A percentile compares a stretch with the other conserved stretches of the same genome.
Evolutionary conservation across 2,797 vertebrate genomes (phyloP).

Genomic region (Lateolabrax maculatus): DNA sequence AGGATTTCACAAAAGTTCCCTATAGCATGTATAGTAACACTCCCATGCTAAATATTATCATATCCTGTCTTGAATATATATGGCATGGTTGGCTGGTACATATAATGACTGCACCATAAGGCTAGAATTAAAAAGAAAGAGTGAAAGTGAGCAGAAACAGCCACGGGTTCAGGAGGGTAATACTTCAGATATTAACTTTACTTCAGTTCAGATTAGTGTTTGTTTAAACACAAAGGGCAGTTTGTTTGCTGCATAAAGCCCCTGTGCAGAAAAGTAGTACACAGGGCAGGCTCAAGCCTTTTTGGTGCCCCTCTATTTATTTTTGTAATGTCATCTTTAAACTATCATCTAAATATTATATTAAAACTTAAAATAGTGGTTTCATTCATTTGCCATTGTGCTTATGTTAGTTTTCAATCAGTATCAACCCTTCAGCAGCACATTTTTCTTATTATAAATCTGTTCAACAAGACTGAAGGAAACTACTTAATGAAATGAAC

Average conservation of each 20-base stretch:
- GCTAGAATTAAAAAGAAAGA: background rate
- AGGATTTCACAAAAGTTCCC: background rate
- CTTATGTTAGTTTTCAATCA: background rate
- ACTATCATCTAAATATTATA: background rate
- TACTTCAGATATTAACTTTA: too few relatives aligned
- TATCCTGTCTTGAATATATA: background rate
- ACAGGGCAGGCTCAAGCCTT: background rate
- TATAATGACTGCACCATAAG: background rate
- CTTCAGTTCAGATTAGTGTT: background rate
- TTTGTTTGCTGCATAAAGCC: slow-evolving; percentile 2
- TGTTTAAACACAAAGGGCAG: background rate
- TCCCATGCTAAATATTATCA: background rate
- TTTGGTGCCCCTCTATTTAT: background rate
- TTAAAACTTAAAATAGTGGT: background rate
- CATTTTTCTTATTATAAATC: background rate
- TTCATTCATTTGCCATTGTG: background rate
- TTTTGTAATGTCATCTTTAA: background rate
- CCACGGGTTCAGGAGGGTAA: too few relatives aligned
- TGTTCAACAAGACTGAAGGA: background rate
- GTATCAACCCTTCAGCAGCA: too few relatives aligned
- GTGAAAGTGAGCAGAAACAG: slow-evolving; percentile 2
- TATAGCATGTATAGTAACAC: background rate
- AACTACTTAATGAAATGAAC: background rate
- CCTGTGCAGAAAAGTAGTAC: background rate
- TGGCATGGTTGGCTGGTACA: background rate